Evolutionary conservation across 2,797 vertebrate genomes (phyloP).

Genomic region (Silurus lanzhouensis): DNA sequence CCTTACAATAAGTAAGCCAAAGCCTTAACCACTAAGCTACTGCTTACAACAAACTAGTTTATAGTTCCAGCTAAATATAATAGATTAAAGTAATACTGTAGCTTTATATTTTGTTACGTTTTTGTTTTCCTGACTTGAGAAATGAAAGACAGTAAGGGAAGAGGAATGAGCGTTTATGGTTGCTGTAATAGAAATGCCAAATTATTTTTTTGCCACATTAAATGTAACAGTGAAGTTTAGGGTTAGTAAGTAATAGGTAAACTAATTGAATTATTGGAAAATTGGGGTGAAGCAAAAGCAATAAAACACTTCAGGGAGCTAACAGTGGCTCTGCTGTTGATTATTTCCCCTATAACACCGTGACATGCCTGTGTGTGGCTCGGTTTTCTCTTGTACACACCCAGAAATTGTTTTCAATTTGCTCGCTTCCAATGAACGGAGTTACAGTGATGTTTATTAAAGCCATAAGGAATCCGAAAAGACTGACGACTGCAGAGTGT

Average conservation of each 20-base stretch:
- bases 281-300: not conserved
- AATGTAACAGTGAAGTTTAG: not conserved
- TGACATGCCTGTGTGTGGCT: not conserved
- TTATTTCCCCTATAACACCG: not conserved
- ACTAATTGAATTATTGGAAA: not conserved
- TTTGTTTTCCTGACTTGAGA: too few species aligned
- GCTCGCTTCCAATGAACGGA: not conserved
- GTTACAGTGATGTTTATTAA: not conserved
- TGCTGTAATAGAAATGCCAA: too few species aligned
- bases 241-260: not conserved
- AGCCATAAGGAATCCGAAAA: not conserved
- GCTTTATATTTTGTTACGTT: too few species aligned
- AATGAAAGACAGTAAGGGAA: too few species aligned
- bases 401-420: not conserved
- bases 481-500: too few species aligned
- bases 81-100: too few species aligned
- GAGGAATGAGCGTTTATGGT: too few species aligned
- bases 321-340: not conserved
- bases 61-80: too few species aligned
- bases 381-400: not conserved
- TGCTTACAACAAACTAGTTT: too few species aligned
- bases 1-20: too few species aligned
- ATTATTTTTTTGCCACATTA: too few species aligned
- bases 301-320: not conserved
- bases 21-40: too few species aligned